Evolutionary conservation across 2,113 vertebrate species (phyloP).

Genomic region (Axis porcinus): DNA sequence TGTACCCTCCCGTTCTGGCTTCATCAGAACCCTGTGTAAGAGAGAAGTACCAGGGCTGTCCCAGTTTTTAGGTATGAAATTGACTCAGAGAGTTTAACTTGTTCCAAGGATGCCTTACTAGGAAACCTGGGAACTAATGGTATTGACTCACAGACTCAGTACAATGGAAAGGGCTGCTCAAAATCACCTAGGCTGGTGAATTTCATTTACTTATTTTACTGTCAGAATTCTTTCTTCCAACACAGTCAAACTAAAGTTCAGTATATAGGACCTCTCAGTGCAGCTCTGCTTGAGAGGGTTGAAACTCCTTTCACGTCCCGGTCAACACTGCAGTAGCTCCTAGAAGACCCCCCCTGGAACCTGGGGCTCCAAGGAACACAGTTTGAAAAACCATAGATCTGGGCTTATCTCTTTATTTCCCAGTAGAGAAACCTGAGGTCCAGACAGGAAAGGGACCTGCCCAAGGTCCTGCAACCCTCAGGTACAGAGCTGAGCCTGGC

Average conservation of each 20-base stretch:
- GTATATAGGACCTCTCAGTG: background rate
- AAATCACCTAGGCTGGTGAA: background rate
- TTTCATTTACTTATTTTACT: background rate
- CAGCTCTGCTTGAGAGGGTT: background rate
- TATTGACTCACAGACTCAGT: background rate
- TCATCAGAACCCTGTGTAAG: background rate
- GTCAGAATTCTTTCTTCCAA: background rate
- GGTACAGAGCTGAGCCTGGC: background rate
- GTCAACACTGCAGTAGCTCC: background rate
- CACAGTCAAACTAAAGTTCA: background rate
- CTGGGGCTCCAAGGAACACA: background rate
- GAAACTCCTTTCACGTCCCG: background rate
- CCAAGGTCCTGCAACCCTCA: background rate
- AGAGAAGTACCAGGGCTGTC: background rate
- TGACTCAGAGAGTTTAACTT: background rate
- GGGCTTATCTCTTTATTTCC: background rate
- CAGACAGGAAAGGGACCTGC: background rate
- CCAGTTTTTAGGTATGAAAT: background rate
- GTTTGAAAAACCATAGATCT: background rate
- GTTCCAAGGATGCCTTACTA: background rate
- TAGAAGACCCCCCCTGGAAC: background rate
- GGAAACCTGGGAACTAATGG: background rate
- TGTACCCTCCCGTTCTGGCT: background rate
- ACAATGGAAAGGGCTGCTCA: background rate
- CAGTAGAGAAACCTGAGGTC: background rate